phyloP scores from a whole-genome alignment of 2,888 invertebrate genomes.

The Latrodectus hesperus region DNA sequence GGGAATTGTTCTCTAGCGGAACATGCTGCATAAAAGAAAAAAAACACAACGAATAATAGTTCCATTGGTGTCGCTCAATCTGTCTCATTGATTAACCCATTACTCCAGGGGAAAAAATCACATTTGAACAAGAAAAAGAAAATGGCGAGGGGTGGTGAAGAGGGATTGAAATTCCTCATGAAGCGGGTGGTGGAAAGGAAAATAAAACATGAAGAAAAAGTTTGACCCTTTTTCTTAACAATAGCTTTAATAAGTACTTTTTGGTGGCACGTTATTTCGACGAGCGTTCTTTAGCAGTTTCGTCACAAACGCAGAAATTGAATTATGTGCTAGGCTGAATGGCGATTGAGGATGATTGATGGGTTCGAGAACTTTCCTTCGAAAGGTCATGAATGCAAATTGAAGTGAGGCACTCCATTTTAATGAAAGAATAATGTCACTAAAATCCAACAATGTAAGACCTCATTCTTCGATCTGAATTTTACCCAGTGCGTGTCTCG shows the following conservation, averaged over 20 bases:
- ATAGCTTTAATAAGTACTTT: constrained; percentile 37
- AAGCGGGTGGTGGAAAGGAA: not conserved
- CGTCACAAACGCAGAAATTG: constrained; percentile 56
- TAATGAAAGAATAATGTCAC: constrained; percentile 55
- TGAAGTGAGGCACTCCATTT: constrained; percentile 17
- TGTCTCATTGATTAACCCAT: constrained; percentile 62
- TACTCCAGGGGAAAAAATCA: constrained; percentile 32
- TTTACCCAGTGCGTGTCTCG: constrained; percentile 17
- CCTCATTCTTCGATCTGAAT: constrained; percentile 14
- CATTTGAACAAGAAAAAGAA: constrained; percentile 36
- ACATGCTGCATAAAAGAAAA: constrained; percentile 15
- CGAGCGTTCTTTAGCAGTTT: constrained; percentile 39
- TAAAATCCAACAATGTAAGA: constrained; percentile 35
- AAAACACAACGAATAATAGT: constrained; percentile 24
- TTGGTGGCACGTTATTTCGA: constrained; percentile 21
- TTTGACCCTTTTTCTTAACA: constrained; percentile 38
- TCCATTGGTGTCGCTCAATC: constrained; percentile 27
- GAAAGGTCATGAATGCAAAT: constrained; percentile 63
- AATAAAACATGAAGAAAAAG: constrained; percentile 7
- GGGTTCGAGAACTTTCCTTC: constrained; percentile 48
- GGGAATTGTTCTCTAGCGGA: not conserved
- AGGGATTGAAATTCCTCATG: constrained; percentile 43
- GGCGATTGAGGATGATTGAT: constrained; percentile 60
- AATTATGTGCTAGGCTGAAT: constrained; percentile 38
- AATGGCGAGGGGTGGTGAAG: constrained; percentile 8